Percentiles rank a stretch among this genome's conserved stretches.
Conservation (phyloP, 1,140 invertebrate species). For the Cydia splendana region DNA sequence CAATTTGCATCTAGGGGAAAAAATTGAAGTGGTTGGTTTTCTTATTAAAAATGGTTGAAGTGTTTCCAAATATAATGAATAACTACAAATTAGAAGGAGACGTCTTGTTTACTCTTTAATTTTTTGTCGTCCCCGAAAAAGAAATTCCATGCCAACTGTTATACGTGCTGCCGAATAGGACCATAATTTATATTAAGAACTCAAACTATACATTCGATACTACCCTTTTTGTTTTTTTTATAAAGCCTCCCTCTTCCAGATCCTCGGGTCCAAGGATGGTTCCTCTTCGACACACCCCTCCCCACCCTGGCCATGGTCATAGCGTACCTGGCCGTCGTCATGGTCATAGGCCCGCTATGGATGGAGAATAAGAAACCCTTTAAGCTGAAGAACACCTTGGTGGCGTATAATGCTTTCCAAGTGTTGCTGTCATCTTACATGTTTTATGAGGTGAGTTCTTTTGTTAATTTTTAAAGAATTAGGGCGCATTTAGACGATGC, state of each 20-base stretch:
- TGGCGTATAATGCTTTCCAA: conserved; percentile 95
- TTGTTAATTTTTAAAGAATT: conserved; percentile 5
- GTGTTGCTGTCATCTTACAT: conserved; percentile 92
- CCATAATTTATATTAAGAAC: too few relatives aligned
- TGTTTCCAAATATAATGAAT: too few relatives aligned
- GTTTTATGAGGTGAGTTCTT: conserved; percentile 90
- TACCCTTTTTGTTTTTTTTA: conserved; percentile 2
- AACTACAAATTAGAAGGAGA: too few relatives aligned
- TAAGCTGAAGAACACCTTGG: conserved; percentile 88
- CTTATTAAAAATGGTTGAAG: too few relatives aligned
- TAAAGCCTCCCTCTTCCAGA: conserved; percentile 80
- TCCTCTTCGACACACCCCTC: conserved; percentile 93
- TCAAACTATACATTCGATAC: too few relatives aligned
- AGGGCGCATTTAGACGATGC: too few relatives aligned
- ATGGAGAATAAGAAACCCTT: conserved; percentile 95
- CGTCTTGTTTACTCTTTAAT: too few relatives aligned
- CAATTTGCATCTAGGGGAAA: too few relatives aligned
- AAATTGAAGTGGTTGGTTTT: too few relatives aligned
- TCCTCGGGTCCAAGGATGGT: conserved; percentile 93
- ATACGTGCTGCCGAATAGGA: too few relatives aligned
- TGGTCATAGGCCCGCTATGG: conserved; percentile 89
- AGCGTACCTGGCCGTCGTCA: conserved; percentile 89
- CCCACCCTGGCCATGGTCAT: conserved; percentile 91
- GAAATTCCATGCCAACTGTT: too few relatives aligned
- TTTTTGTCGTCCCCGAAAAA: too few relatives aligned